These are phyloP conservation scores for Nerophis ophidion DNA, from an alignment of 2,113 vertebrate species.

Conservation along the genomic window DNA sequence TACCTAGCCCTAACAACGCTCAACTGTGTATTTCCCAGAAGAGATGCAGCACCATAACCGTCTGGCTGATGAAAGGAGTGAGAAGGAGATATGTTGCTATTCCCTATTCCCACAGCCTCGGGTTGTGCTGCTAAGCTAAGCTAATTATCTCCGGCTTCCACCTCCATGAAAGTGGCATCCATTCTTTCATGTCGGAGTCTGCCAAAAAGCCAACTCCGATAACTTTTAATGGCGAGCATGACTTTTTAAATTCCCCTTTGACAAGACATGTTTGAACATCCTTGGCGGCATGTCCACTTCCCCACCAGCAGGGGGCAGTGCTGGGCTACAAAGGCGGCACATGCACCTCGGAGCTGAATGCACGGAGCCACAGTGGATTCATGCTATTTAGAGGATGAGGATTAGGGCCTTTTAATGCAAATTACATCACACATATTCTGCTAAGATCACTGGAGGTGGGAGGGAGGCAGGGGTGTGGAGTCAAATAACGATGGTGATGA, in stretches of 20 bases:
- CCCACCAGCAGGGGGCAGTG: conserved; percentile 52
- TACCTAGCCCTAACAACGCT: neutral
- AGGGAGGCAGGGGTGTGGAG: neutral
- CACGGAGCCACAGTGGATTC: conserved; percentile 39
- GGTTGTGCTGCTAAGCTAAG: conserved; percentile 17
- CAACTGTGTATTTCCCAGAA: neutral
- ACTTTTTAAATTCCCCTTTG: neutral
- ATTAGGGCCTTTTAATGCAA: conserved; percentile 28
- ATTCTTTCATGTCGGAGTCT: neutral
- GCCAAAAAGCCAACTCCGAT: neutral
- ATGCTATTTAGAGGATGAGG: conserved; percentile 40
- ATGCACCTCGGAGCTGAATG: conserved; percentile 30
- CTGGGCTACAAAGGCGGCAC: conserved; percentile 4
- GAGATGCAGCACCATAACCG: neutral
- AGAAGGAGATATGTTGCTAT: neutral
- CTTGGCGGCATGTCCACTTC: neutral
- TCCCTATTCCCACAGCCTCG: conserved; percentile 1
- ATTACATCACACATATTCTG: conserved; percentile 23
- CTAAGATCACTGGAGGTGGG: neutral
- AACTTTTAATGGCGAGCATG: too few species aligned
- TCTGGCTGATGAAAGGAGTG: neutral
- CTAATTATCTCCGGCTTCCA: conserved; percentile 14
- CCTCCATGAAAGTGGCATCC: neutral
- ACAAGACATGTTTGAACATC: neutral
- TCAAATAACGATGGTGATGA: conserved; percentile 12